Conservation (phyloP, 1,140 invertebrate genomes). For the Scaptomyza hsui region DNA sequence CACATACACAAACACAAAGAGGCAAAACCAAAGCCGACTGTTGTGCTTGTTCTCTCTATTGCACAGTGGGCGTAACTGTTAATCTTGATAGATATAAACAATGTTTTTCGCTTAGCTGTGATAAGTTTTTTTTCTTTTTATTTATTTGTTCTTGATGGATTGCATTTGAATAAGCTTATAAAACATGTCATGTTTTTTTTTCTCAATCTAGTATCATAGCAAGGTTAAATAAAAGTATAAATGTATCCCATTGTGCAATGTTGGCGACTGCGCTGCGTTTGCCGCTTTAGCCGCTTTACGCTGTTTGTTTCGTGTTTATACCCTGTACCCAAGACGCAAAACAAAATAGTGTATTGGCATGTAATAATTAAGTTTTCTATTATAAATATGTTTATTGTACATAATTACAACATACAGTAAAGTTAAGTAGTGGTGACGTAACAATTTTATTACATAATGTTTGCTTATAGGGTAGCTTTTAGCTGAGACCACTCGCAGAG, state of each 20-base stretch:
- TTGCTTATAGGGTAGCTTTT: not conserved
- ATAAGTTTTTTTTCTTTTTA: too few relatives aligned
- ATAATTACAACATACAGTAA: too few relatives aligned
- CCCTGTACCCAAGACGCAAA: not conserved
- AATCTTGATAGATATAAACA: not conserved
- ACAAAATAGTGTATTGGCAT: not conserved
- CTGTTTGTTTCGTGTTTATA: slow-evolving; percentile 7
- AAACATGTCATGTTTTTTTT: too few relatives aligned
- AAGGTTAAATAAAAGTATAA: not conserved
- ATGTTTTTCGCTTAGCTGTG: too few relatives aligned
- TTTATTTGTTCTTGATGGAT: too few relatives aligned
- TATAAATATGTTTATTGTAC: too few relatives aligned
- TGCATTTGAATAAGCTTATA: too few relatives aligned
- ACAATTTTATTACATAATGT: not conserved
- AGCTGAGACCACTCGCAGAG: not conserved
- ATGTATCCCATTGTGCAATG: slow-evolving; percentile 14
- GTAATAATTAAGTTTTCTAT: too few relatives aligned
- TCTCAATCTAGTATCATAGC: too few relatives aligned
- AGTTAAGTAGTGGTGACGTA: too few relatives aligned
- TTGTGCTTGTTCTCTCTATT: slow-evolving; percentile 15
- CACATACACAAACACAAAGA: slow-evolving; percentile 4
- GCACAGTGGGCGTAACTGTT: slow-evolving; percentile 15
- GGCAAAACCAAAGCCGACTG: slow-evolving; percentile 17
- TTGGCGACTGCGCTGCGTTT: slow-evolving; percentile 19
- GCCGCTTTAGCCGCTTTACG: slow-evolving; percentile 5